Base-by-base conservation (phyloP, 2,888 invertebrate genomes). In the Synanthedon tipuliformis region DNA sequence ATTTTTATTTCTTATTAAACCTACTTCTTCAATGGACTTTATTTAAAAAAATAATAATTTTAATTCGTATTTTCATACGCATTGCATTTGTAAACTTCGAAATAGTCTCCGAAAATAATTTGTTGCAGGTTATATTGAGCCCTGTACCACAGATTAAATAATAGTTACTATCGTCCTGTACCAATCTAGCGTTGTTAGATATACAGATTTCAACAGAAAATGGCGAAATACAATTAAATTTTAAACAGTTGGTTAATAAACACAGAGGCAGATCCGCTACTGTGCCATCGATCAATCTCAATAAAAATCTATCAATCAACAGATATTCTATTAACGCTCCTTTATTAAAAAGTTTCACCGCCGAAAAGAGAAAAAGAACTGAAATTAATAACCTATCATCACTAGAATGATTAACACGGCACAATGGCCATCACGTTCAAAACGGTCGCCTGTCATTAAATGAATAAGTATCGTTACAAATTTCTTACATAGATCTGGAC, bases 361-460 rank as follows among this genome's bases (percentile, higher is more conserved):
- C 18, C 49, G 18, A 18, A 49, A 49, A 49, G 12, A 49, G 13
- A 15, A 49, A 49, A 55, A 51, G 56, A 53, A 61, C 69, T 69
- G 68, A 66, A 63, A 64, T 65, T 73, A 73, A 77, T 74, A 71
- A 73, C 66, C 65, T 56, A 63, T 69, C 69, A 65, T 65, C 60
- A 61, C 52, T 13, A 68, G 66, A 68, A 71, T 71, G 61, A 76
- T 75, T 74, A 77, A 75, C 69, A 69, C 63, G 52, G 56, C 66
- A 69, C 71, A 71, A 73, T 73, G 68, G 72, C 67, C 65, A 61
- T 71, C 64, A 65, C 59, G 61, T 61, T 57, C 16, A 56, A 65
- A 73, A 74, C 69, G 71, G 70, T 66, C 66, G 62, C 59, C 69
- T 68, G 68, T 73, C 68, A 66, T 63, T 68, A 59, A 55, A 62